Evolutionary conservation across 1,140 invertebrate genomes (phyloP).

Genomic region (Drosophila nigromelanica): DNA sequence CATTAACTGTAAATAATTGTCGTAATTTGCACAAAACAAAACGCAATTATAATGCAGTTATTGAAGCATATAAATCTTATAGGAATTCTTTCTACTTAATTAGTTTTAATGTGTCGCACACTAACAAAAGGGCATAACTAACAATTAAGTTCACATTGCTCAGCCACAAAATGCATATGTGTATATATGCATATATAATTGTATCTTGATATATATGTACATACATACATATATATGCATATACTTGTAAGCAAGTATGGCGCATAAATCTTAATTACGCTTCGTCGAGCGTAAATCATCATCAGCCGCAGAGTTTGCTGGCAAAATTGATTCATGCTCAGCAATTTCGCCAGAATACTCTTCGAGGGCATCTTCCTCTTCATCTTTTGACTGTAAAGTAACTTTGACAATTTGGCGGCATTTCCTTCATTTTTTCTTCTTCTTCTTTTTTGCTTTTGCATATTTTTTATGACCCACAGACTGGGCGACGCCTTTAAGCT

Average conservation of each 20-base stretch:
- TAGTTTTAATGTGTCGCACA: constrained; percentile 69
- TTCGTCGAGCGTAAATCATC: constrained; percentile 79
- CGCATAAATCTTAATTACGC: constrained; percentile 81
- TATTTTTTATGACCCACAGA: constrained; percentile 67
- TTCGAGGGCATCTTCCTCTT: constrained; percentile 18
- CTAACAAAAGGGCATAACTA: constrained; percentile 75
- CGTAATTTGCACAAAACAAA: constrained; percentile 58
- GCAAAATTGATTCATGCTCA: constrained; percentile 65
- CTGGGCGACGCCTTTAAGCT: constrained; percentile 44
- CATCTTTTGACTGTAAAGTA: constrained; percentile 17
- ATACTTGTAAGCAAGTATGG: constrained; percentile 55
- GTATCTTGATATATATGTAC: constrained; percentile 5
- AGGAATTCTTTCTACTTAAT: constrained; percentile 77
- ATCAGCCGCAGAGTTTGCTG: constrained; percentile 53
- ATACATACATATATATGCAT: no score
- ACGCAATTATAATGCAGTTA: constrained; percentile 51
- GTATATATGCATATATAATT: constrained; percentile 21
- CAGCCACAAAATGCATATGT: constrained; percentile 40
- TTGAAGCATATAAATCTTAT: constrained; percentile 72
- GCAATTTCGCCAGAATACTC: constrained; percentile 42
- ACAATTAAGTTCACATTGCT: constrained; percentile 66
- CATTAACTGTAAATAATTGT: constrained; percentile 71
- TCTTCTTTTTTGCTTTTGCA: constrained; percentile 10
- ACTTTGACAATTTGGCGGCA: constrained; percentile 65
- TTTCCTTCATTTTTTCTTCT: constrained; percentile 21